phyloP scores from a whole-genome alignment of 2,888 invertebrate species.

The Molanna angustata region DNA sequence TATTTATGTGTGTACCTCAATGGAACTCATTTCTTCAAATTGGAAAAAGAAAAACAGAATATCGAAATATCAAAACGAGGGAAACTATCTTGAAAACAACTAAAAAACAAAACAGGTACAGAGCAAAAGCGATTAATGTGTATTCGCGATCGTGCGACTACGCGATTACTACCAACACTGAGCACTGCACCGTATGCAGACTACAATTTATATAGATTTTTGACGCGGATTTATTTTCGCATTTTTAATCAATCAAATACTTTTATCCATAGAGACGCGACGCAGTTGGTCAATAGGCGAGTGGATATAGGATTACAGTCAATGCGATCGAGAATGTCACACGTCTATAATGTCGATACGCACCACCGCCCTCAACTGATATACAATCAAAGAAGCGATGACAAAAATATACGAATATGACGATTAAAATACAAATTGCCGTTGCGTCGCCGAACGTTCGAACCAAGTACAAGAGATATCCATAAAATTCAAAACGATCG shows the following conservation, averaged over 20 bases:
- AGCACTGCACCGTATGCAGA: conserved; percentile 27
- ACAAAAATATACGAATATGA: background rate
- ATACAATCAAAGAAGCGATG: background rate
- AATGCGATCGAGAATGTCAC: conserved; percentile 24
- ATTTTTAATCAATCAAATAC: conserved; percentile 30
- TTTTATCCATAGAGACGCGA: conserved; percentile 24
- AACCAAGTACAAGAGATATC: background rate
- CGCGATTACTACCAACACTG: conserved; percentile 24
- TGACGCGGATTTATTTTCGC: conserved; percentile 28
- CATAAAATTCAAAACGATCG: background rate
- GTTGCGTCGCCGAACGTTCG: background rate
- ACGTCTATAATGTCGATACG: conserved; percentile 24
- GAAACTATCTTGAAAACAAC: too few species aligned
- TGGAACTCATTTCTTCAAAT: conserved; percentile 32
- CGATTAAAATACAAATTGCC: too few species aligned
- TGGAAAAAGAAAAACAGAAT: too few species aligned
- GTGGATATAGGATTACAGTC: conserved; percentile 30
- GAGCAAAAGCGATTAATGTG: too few species aligned
- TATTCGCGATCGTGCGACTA: background rate
- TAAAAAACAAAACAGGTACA: too few species aligned
- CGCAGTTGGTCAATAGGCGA: conserved; percentile 23
- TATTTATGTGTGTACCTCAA: conserved; percentile 51
- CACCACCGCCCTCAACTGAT: conserved; percentile 19
- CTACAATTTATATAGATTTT: conserved; percentile 33
- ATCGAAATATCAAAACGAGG: too few species aligned